Evolutionary conservation across 2,797 vertebrate species (phyloP).

Genomic region (Cetoscarus ocellatus): DNA sequence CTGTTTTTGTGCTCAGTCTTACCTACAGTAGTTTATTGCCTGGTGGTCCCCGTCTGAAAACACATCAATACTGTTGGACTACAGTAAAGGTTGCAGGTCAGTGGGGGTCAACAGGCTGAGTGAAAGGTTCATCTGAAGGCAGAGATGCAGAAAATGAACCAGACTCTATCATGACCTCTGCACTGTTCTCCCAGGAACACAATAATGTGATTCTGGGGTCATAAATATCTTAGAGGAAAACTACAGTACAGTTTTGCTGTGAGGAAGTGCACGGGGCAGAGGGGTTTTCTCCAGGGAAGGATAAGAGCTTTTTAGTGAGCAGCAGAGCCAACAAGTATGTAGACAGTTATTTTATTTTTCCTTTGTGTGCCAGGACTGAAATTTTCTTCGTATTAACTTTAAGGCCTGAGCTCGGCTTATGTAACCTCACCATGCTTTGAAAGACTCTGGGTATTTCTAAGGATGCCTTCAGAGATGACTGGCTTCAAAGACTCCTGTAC

Average conservation of each 20-base stretch:
- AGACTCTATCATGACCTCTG: constrained; percentile 39
- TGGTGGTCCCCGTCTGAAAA: not conserved
- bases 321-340: not conserved
- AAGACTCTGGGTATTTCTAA: too few species aligned
- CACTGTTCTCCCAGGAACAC: constrained; percentile 15
- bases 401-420: too few species aligned
- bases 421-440: too few species aligned
- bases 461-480: too few species aligned
- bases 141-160: constrained; percentile 67
- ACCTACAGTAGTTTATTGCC: not conserved
- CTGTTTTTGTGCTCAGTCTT: too few species aligned
- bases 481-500: too few species aligned
- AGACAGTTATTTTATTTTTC: not conserved
- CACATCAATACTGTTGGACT: constrained; percentile 12
- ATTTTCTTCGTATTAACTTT: too few species aligned
- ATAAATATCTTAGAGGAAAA: constrained; percentile 52
- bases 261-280: not conserved
- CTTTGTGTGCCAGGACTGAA: too few species aligned
- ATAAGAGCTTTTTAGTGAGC: not conserved
- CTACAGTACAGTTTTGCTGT: constrained; percentile 15
- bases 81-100: constrained; percentile 18
- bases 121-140: constrained; percentile 36
- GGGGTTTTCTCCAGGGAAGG: constrained; percentile 1
- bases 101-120: constrained; percentile 45
- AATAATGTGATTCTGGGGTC: constrained; percentile 58